Conservation (phyloP, 2,797 vertebrate genomes). For the Clarias laeviceps region DNA sequence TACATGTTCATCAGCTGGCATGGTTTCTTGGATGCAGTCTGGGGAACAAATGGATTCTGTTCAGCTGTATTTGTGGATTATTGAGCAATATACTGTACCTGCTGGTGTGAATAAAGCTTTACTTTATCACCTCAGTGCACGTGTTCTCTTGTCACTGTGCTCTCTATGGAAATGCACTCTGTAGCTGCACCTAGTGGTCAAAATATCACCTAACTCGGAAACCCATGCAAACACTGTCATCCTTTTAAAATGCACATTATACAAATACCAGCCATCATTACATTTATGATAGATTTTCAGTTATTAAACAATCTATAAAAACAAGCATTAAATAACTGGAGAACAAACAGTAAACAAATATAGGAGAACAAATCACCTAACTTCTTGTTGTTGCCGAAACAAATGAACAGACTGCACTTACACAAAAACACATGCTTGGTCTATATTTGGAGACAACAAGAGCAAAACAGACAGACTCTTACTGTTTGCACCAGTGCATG, state of each 20-base stretch:
- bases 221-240: not conserved
- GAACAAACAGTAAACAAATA: not conserved
- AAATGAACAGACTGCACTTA: not conserved
- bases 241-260: too few relatives aligned
- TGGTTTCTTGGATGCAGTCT: slow-evolving; percentile 16
- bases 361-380: too few relatives aligned
- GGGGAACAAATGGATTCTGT: slow-evolving; percentile 23
- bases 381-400: not conserved
- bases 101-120: slow-evolving; percentile 23
- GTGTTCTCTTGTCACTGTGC: not conserved
- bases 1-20: slow-evolving; percentile 28
- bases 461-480: not conserved
- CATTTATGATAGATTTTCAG: not conserved
- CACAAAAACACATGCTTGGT: not conserved
- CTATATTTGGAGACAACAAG: not conserved
- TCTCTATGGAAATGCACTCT: slow-evolving; percentile 22
- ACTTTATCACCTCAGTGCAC: slow-evolving; percentile 13
- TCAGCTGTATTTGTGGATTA: slow-evolving; percentile 23
- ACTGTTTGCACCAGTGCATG: not conserved
- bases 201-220: slow-evolving; percentile 3
- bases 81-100: slow-evolving; percentile 27
- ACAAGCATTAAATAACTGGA: not conserved
- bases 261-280: not conserved
- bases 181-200: slow-evolving; percentile 41
- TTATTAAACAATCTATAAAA: not conserved